phyloP scores from a whole-genome alignment of 2,113 vertebrate species.

The Smithornis capensis region DNA sequence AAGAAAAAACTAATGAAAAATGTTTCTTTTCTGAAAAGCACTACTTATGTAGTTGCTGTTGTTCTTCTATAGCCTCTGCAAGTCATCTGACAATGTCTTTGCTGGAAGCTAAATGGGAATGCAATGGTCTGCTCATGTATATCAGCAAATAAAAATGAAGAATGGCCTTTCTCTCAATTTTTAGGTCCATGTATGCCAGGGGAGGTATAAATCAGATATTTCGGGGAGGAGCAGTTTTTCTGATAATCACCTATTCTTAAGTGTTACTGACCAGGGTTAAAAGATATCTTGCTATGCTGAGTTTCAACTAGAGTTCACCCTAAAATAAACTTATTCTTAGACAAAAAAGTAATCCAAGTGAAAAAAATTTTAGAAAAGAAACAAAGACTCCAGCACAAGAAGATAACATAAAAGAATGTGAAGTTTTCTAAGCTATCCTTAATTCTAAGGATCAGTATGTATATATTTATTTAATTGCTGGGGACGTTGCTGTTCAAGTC shows the following conservation, averaged over 20 bases:
- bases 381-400: fast-evolving
- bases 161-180: background rate
- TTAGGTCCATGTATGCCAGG: background rate
- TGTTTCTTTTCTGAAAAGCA: background rate
- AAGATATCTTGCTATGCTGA: background rate
- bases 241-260: background rate
- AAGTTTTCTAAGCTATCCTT: background rate
- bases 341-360: background rate
- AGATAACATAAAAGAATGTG: background rate
- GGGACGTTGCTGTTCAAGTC: background rate
- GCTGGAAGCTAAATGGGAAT: background rate
- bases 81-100: background rate
- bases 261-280: background rate
- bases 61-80: background rate
- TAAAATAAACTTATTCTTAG: background rate
- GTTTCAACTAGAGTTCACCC: background rate
- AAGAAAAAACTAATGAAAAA: background rate
- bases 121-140: background rate
- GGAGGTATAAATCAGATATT: background rate
- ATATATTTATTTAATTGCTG: background rate
- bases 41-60: background rate
- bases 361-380: background rate
- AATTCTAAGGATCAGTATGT: background rate
- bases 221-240: background rate
- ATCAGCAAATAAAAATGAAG: background rate